Evolutionary conservation across 2,113 vertebrate genomes (phyloP), one percentile per base, ranked within the genome.

Genomic region (Lathamus discolor): DNA sequence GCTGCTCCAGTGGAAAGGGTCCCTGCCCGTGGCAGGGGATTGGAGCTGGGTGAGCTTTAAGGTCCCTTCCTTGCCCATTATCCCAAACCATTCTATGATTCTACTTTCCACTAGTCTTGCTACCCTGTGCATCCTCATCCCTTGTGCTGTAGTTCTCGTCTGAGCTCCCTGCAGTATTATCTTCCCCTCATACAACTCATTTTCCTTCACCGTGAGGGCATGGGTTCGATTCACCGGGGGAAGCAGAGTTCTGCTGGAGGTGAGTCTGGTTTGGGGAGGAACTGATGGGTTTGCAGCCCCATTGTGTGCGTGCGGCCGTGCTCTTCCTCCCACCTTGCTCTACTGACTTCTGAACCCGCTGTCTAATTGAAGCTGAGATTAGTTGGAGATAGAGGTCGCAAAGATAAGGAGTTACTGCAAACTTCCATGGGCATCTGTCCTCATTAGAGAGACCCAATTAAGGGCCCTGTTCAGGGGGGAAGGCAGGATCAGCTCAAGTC

Each of bases 281-380:
- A 5, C 67, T 1, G 3, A 2, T 5, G 59, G 31, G n/a, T 70
- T 79, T 9, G 43, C 43, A 35, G 62, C 55, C 73, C 35, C 3
- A 3, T 7, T 33, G n/a, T 1, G 12, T 1, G 1, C 15, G 17
- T 17, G 37, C 0, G 1, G 43, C 64, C 1, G 1, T 43, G 41
- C 28, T 73, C 59, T 72, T 81, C 52, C 37, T 68, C 55, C 61
- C 70, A 63, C 76, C 54, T 48, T 68, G 44, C 27, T 49, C 59
- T 27, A 7, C 59, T 81, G 79, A 57, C 31, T 63, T 19, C 63
- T 80, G 68, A 39, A 33, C 74, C 55, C 1, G 0, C 6, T 23
- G 37, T 39, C 61, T 85, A 22, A 69, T 35, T 69, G 70, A 59
- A 57, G 54, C 66, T 64, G 49, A 22, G 59, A 83, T 44, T 48